Conservation (phyloP, 1,140 invertebrate genomes). For the Drosophila bocki region DNA sequence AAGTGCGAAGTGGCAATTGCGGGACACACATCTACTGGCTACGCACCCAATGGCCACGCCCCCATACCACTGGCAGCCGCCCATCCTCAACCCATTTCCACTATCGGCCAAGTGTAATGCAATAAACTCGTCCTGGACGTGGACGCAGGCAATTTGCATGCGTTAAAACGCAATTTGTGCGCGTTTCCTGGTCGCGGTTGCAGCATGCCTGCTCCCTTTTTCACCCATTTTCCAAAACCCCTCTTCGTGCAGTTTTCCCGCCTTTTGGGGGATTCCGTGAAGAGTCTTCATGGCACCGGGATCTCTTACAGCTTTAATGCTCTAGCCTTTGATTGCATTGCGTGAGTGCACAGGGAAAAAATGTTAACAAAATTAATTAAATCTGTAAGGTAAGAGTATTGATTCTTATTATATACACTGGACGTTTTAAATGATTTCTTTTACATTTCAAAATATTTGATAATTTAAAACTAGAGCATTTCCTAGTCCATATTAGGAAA, state of each 20-base stretch:
- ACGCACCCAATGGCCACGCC: not conserved
- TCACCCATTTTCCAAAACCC: not conserved
- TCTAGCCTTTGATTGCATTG: conserved; percentile 14
- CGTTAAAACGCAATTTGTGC: conserved; percentile 83
- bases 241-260: not conserved
- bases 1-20: conserved; percentile 70
- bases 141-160: conserved; percentile 78
- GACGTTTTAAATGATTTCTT: not conserved
- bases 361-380: not conserved
- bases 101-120: conserved; percentile 53
- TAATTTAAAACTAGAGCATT: not conserved
- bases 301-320: conserved; percentile 38
- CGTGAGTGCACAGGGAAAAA: conserved; percentile 8
- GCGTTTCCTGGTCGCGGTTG: conserved; percentile 72
- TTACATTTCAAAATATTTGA: not conserved
- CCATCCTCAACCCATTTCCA: conserved; percentile 3
- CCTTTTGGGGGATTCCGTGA: conserved; percentile 34
- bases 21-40: conserved; percentile 29
- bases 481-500: too few relatives aligned
- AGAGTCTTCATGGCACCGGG: conserved; percentile 30
- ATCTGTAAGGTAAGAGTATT: not conserved
- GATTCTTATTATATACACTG: not conserved
- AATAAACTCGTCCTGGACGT: conserved; percentile 66
- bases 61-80: not conserved
- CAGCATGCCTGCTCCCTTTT: conserved; percentile 16